Conservation (phyloP, 1,140 invertebrate genomes). For the Vanessa tameamea region DNA sequence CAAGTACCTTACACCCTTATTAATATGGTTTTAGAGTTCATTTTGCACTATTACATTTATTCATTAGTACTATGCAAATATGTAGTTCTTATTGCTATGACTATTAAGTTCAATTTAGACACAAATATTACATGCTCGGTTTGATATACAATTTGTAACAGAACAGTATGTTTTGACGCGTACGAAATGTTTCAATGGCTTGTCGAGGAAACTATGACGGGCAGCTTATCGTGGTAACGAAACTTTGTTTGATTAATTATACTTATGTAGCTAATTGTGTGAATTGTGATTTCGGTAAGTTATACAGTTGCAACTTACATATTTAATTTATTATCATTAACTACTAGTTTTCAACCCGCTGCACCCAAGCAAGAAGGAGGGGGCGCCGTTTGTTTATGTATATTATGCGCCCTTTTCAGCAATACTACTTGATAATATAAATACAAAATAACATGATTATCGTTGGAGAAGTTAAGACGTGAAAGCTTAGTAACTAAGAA, state of each 20-base stretch:
- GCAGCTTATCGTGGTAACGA: constrained; percentile 13
- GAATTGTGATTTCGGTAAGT: neutral
- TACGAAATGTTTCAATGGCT: constrained; percentile 21
- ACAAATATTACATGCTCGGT: neutral
- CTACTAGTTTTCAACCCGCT: too few relatives aligned
- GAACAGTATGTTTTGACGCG: constrained; percentile 36
- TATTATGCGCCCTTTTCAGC: too few relatives aligned
- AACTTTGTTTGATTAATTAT: constrained; percentile 17
- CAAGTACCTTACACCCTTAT: constrained; percentile 11
- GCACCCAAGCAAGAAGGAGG: too few relatives aligned
- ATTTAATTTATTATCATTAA: too few relatives aligned
- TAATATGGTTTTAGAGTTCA: neutral
- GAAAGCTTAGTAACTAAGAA: too few relatives aligned
- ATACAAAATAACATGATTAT: too few relatives aligned
- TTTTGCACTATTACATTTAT: neutral
- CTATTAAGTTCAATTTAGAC: neutral
- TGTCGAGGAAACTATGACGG: constrained; percentile 15
- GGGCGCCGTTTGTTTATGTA: too few relatives aligned
- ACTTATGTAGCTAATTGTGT: neutral
- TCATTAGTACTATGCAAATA: constrained; percentile 15
- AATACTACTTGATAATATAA: too few relatives aligned
- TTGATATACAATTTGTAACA: constrained; percentile 35
- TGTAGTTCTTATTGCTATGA: neutral
- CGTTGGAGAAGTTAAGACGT: too few relatives aligned
- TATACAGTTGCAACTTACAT: neutral